Evolutionary conservation across 2,113 vertebrate genomes (phyloP), one percentile per base, ranked within the genome.

Genomic region (Antigone vipio): DNA sequence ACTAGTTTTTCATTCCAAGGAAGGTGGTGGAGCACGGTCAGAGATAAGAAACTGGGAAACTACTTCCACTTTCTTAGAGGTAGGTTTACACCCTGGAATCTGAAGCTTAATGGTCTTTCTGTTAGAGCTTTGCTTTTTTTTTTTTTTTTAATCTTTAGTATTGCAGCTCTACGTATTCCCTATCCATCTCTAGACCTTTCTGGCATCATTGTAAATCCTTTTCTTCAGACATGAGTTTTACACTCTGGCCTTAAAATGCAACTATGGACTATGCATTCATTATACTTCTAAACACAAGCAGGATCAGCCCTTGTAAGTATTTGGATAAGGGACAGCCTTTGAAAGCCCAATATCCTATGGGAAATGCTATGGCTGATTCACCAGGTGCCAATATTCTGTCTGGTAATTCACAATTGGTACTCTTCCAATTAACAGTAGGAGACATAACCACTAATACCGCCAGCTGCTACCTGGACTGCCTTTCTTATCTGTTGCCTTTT

Each of bases 291-390:
- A 93, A 88, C 64, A 80, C 35, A 82, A 73, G 52, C 49, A 80
- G 16, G 59, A 94, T 86, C 85, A 92, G 40, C 38, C 47, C 85
- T 80, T 86, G n/a, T 93, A 92, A 93, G 85, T 77, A 96, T 88
- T 42, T 93, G 88, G 93, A 90, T 72, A 90, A 80, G 47, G n/a
- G 85, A 93, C 72, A 93, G 81, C 85, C 74, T 74, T 66, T 96
- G 93, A 95, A 96, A 95, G 93, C 72, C 68, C 79, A 30, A 1
- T 52, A 88, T 88, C 95, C 95, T 96, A 52, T 83, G 92, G 96
- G 95, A 95, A 96, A 92, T 73, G 82, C 75, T 77, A 21, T 9
- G 45, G 45, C 67, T 97, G 92, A 96, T 95, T 95, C 88, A 96
- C 72, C 79, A 92, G 78, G 88, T 93, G 96, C 95, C 92, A 93